Evolutionary conservation across 92 coral and sea anemone species (phyloP), one percentile per base, ranked within the genome.

Genomic region (Meandrina meandrites): DNA sequence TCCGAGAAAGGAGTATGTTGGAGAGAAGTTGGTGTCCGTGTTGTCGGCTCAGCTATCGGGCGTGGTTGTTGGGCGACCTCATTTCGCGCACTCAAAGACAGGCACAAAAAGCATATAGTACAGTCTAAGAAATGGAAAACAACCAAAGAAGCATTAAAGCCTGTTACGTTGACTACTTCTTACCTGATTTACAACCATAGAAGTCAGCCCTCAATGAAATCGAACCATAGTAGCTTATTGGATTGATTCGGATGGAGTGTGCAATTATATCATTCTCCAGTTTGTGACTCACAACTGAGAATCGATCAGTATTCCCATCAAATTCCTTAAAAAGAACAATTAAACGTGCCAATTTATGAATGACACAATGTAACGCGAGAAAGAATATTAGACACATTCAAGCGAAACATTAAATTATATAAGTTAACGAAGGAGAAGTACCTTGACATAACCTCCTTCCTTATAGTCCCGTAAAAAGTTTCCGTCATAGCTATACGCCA

Each of bases 121-220:
- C 45, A 40, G 45, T 40, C 45, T 40, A 40, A 40, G 45, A 40
- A 40, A n/a, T n/a, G n/a, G 48, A 8, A 48, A 48, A 48, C 53
- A 48, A 4, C 1, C 53, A 9, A 45, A 48, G 53, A 48, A 48
- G 12, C 11, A 48, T 8, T 8, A 7, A 48, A 48, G 12, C 4
- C 53, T 48, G 53, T 12, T 48, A 56, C 62, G 1, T 11, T 17
- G 35, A 14, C 22, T 54, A 24, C 21, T 36, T 14, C 74, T 2
- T 36, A 80, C 84, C 84, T 40, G 51, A 30, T 24, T 47, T 64
- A 36, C 84, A 81, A 6, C 84, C 84, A 15, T 35, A 80, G n/a
- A 80, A 66, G 28, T 80, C 84, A 36, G 34, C 47, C 22, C 84
- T 42, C 56, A 81, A 3, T 17, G 58, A n/a, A 3, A 64, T 60